Evolutionary conservation across 2,888 invertebrate genomes (phyloP), one percentile per base, ranked within the genome.

Genomic region (Aleiodes leptofemur): DNA sequence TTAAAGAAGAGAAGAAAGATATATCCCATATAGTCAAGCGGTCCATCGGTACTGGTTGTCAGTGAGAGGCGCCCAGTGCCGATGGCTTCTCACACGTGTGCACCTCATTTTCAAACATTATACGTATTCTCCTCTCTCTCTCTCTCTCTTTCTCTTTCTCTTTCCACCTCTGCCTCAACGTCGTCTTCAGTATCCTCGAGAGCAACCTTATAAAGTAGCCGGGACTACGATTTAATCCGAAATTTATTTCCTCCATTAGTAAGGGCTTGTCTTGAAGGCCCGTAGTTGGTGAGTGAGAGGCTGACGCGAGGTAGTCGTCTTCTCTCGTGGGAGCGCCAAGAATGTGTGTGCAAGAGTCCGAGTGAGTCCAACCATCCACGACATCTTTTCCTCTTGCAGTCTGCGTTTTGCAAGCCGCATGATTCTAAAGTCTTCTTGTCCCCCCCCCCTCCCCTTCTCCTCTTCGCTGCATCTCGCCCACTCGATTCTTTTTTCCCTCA

Each of bases 191-290:
- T 77, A 79, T 81, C 79, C 79, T 79, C 81, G 83, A 83, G 77
- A 83, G 86, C 87, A 87, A 87, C 87, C 87, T 88, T 88, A 87
- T 89, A 89, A 89, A 89, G 89, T 88, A 89, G 89, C 88, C 86
- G 82, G 78, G 82, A 86, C 86, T 88, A 88, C 89, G 88, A 89
- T 89, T 89, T 89, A 89, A 89, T 89, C 89, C 89, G 85, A 88
- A 89, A 89, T 89, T 89, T 89, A 89, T 89, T 88, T 87, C 85
- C 87, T 89, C 89, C 89, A 89, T 89, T 89, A 89, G 88, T 89
- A 89, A 89, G 88, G 88, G 88, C 88, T 88, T 88, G 87, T 88
- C 88, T 87, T 83, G 86, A 80, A 72, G 82, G 83, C 81, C 79
- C 82, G 83, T 81, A 85, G 84, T 31, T 14, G 68, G 85, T 86